These are phyloP conservation scores for Oscheius sp. DNA, from an alignment of 2,888 invertebrate genomes.

Conservation along the genomic window DNA sequence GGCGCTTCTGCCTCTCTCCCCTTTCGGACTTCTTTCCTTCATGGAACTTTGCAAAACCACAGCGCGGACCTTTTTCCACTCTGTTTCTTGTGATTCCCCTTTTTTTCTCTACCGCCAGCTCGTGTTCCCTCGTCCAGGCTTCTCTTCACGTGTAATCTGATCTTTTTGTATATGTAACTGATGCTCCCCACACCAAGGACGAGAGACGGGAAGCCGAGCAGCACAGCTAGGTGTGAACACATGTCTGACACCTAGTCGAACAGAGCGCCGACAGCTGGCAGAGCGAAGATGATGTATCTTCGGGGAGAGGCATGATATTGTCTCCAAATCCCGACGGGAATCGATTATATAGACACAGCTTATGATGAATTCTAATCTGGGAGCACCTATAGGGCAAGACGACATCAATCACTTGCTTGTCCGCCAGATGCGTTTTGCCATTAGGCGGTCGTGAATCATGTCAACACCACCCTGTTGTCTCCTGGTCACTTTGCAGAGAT, in stretches of 20 bases:
- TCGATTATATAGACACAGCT: slow-evolving; percentile 11
- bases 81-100: too few species aligned
- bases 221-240: slow-evolving; percentile 33
- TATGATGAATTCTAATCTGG: slow-evolving; percentile 29
- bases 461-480: background rate
- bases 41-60: too few species aligned
- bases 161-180: slow-evolving; percentile 36
- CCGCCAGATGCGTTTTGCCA: slow-evolving; percentile 31
- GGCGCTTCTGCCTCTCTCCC: too few species aligned
- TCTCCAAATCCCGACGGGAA: slow-evolving; percentile 5
- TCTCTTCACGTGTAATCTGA: slow-evolving; percentile 21
- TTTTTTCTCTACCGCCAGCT: too few species aligned
- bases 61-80: too few species aligned
- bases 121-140: background rate
- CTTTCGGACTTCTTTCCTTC: too few species aligned
- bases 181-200: slow-evolving; percentile 22
- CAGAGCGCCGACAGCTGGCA: slow-evolving; percentile 35
- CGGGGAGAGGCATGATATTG: slow-evolving; percentile 2
- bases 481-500: too few species aligned
- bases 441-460: slow-evolving; percentile 29
- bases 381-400: background rate
- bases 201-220: background rate
- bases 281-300: slow-evolving; percentile 27
- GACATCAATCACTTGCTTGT: slow-evolving; percentile 18
- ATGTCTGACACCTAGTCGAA: slow-evolving; percentile 38